Base-by-base conservation (phyloP, 2,113 vertebrate genomes). In the Peucedramus taeniatus region DNA sequence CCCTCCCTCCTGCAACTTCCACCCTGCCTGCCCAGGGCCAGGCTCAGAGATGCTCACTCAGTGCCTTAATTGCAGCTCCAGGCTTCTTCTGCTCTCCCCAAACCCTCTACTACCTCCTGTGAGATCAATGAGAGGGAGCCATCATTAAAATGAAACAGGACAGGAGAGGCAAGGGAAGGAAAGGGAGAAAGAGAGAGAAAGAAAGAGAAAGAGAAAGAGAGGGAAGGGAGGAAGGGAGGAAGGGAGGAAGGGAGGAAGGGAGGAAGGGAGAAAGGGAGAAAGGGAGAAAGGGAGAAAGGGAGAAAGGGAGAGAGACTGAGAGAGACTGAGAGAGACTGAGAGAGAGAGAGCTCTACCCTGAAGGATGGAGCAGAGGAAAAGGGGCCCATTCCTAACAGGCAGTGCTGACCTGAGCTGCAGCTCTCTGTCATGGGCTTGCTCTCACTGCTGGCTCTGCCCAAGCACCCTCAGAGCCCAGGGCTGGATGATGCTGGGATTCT, bases 361-460 rank as follows among this genome's bases (percentile, higher is more conserved):
- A 54, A 4, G 19, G 14, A 3, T 21, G 31, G 24, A 47, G 9
- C 3, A 24, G 44, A 14, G 9, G 49, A 5, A 15, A 42, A 65
- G 20, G 18, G 7, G 13, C 27, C n/a, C 16, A 3, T 28, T 87
- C 21, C 61, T 26, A 6, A 8, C 0, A 2, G 47, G 37, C 40
- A 19, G 10, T 21, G 14, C 51, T 69, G 45, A 27, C 12, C 70
- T 21, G 33, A 18, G 50, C 37, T 70, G 74, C 50, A 83, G 70
- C 27, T 53, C 26, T 33, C 17, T 45, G 28, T 20, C 66, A 15
- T 15, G 3, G 0, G 6, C 12, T 42, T 59, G 60, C 64, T 47
- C 21, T 14, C 5, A 0, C 24, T 23, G 30, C 79, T 50, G 59
- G 18, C 65, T 42, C 70, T 61, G 18, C 28, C 19, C 3, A 9